phyloP scores from a whole-genome alignment of 2,113 vertebrate genomes.

The Cavia aperea region DNA sequence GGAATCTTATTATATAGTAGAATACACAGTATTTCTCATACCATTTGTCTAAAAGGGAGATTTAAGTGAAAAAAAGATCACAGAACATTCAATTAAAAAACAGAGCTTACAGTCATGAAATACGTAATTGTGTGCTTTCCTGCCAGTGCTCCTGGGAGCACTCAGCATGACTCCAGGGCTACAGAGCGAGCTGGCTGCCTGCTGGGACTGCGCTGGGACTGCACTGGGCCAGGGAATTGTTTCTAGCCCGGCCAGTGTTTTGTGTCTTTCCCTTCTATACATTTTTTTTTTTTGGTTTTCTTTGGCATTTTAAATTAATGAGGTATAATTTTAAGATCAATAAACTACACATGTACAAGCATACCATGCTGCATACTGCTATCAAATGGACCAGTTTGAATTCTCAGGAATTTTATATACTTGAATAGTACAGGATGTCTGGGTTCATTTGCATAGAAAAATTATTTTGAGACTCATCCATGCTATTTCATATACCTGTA shows the following conservation, averaged over 20 bases:
- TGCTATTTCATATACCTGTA: background rate
- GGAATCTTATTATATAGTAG: background rate
- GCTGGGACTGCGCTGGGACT: too few relatives aligned
- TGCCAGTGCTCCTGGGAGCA: background rate
- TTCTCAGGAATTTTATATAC: background rate
- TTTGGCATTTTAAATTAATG: background rate
- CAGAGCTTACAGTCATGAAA: background rate
- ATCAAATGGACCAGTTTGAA: background rate
- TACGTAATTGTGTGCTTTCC: background rate
- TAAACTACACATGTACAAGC: background rate
- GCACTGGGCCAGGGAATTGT: background rate
- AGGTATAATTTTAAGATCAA: background rate
- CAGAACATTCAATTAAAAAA: background rate
- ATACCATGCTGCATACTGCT: background rate
- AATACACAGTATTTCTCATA: background rate
- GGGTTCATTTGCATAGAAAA: background rate
- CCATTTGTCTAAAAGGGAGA: constrained; percentile 22
- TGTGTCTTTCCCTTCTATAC: background rate
- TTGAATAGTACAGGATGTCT: background rate
- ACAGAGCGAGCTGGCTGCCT: too few relatives aligned
- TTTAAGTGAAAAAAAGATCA: background rate
- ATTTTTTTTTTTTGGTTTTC: background rate
- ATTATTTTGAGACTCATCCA: constrained; percentile 6
- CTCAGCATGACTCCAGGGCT: background rate
- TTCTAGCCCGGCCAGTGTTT: background rate